Evolutionary conservation across 2,113 vertebrate genomes (phyloP).

Genomic region (Pteropus alecto): DNA sequence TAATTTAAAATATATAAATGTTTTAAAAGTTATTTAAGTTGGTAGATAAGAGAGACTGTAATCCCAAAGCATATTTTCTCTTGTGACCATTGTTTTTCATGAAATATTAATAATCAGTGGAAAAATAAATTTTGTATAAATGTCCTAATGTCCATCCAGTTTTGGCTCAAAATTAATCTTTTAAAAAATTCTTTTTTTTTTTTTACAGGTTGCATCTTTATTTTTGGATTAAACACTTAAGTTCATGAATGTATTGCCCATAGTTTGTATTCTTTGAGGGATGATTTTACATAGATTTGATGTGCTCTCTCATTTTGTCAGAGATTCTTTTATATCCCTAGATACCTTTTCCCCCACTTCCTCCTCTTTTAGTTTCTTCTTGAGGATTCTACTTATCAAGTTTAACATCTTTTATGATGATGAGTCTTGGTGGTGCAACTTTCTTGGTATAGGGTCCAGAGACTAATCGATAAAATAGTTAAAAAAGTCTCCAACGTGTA

Average conservation of each 20-base stretch:
- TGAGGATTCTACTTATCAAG: conserved; percentile 49
- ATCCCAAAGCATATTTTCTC: neutral
- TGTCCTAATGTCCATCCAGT: neutral
- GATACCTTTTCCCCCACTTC: neutral
- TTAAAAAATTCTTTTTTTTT: neutral
- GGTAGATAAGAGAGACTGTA: neutral
- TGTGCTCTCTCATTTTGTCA: neutral
- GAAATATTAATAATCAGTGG: neutral
- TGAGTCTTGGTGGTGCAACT: conserved; percentile 64
- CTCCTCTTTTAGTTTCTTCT: conserved; percentile 43
- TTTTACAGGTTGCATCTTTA: neutral
- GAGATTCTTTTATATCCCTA: neutral
- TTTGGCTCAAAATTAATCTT: neutral
- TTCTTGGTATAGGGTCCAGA: conserved; percentile 73
- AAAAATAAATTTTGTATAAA: neutral
- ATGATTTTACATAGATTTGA: neutral
- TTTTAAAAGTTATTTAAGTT: neutral
- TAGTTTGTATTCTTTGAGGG: neutral
- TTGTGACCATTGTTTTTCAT: neutral
- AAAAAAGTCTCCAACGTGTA: conserved; percentile 61
- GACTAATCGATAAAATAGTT: conserved; percentile 62
- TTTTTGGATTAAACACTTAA: neutral
- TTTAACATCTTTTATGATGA: conserved; percentile 70
- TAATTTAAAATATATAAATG: neutral
- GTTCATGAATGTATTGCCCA: neutral